Conservation (phyloP, 2,888 invertebrate genomes). For the Drosophila atroscutellata region DNA sequence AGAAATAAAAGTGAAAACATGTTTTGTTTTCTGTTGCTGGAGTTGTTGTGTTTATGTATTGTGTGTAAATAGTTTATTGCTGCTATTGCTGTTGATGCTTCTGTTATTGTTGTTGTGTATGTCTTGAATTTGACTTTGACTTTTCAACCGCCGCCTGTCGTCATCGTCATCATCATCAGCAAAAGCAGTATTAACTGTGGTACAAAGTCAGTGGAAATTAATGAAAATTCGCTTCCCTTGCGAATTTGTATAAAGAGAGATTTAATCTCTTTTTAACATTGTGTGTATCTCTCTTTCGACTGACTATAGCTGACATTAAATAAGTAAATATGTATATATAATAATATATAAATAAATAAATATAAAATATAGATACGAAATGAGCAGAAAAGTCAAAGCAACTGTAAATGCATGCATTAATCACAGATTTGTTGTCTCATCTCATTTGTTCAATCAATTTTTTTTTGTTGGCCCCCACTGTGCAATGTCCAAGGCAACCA, state of each 20-base stretch:
- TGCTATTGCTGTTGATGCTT: slow-evolving; percentile 35
- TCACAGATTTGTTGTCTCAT: slow-evolving; percentile 5
- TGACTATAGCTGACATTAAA: background rate
- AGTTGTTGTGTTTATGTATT: slow-evolving; percentile 49
- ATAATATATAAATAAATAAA: background rate
- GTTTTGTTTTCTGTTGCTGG: slow-evolving; percentile 60
- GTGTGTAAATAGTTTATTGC: slow-evolving; percentile 46
- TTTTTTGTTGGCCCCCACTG: slow-evolving; percentile 47
- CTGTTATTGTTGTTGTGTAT: slow-evolving; percentile 46
- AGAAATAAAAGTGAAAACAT: slow-evolving; percentile 75
- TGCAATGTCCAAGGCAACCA: slow-evolving; percentile 53
- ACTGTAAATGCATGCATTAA: slow-evolving; percentile 8
- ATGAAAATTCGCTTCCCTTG: background rate
- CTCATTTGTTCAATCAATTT: slow-evolving; percentile 21
- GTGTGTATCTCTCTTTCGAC: background rate
- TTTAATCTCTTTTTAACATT: background rate
- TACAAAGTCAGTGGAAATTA: background rate
- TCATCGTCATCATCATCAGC: slow-evolving; percentile 37
- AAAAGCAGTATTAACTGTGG: slow-evolving; percentile 47
- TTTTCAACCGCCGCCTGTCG: slow-evolving; percentile 76
- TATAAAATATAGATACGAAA: background rate
- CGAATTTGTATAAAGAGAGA: background rate
- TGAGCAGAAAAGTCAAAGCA: background rate
- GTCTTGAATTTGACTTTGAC: slow-evolving; percentile 78
- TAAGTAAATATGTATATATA: background rate